A percentile compares a stretch with the other conserved stretches of the same genome.
Evolutionary conservation across 2,797 vertebrate genomes (phyloP).

Genomic region (Champsocephalus gunnari): DNA sequence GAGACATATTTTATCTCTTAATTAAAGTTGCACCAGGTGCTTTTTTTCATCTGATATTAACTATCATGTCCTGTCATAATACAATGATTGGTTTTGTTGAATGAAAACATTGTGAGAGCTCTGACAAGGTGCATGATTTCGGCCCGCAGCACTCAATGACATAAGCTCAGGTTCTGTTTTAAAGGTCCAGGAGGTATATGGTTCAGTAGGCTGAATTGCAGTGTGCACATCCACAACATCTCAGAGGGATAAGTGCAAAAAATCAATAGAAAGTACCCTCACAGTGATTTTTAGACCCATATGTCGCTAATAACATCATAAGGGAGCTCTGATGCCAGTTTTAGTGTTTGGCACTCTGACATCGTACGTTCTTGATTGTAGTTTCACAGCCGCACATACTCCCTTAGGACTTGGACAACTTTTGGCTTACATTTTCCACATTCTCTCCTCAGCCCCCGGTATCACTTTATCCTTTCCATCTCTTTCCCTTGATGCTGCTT

Average conservation of each 20-base stretch:
- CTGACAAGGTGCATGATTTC: slow-evolving; percentile 9
- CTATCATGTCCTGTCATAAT: slow-evolving; percentile 7
- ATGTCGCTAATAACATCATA: slow-evolving; percentile 6
- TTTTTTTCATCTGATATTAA: slow-evolving; percentile 17
- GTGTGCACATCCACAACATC: slow-evolving; percentile 26
- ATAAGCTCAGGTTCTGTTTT: slow-evolving; percentile 15
- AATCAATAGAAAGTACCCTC: slow-evolving; percentile 13
- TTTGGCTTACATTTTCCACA: slow-evolving; percentile 21
- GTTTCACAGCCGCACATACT: slow-evolving; percentile 29
- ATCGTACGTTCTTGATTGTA: slow-evolving; percentile 20
- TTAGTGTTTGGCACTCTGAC: slow-evolving; percentile 24
- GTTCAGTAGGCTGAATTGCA: slow-evolving; percentile 14
- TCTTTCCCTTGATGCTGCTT: slow-evolving; percentile 10
- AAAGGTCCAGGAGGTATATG: slow-evolving; percentile 5
- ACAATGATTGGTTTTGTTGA: neutral
- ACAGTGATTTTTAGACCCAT: slow-evolving; percentile 29
- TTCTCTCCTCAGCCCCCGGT: neutral
- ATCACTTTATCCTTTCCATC: slow-evolving; percentile 12
- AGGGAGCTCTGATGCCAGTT: slow-evolving; percentile 38
- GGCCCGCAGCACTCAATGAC: slow-evolving; percentile 10
- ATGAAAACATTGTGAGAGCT: neutral
- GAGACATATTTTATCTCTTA: slow-evolving; percentile 9
- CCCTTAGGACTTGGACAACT: neutral
- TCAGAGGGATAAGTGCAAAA: slow-evolving; percentile 22
- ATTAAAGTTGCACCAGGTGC: slow-evolving; percentile 10